Evolutionary conservation across 2,113 vertebrate species (phyloP).

Genomic region (Otocyon megalotis): DNA sequence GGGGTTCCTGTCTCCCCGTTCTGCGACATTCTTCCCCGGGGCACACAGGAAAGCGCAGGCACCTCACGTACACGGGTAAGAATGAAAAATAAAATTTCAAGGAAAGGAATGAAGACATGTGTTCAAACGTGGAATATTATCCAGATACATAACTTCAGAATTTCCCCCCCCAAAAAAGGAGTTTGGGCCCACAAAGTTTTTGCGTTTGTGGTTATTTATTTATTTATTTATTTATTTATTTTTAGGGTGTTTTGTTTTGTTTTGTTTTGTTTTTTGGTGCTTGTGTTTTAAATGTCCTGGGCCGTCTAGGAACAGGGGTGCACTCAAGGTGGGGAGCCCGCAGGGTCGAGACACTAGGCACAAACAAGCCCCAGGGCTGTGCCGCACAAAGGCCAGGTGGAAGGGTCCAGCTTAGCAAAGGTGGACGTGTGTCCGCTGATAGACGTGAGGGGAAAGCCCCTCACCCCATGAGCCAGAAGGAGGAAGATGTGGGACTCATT

Average conservation of each 20-base stretch:
- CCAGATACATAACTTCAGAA: not conserved
- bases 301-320: not conserved
- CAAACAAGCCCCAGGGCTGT: not conserved
- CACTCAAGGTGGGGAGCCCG: not conserved
- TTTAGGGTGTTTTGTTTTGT: too few relatives aligned
- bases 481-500: not conserved
- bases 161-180: not conserved
- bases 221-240: too few relatives aligned
- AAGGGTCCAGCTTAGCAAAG: not conserved
- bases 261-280: not conserved
- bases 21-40: not conserved
- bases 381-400: not conserved
- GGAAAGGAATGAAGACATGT: not conserved
- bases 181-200: not conserved
- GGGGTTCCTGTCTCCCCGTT: not conserved
- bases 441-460: not conserved
- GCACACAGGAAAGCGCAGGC: not conserved
- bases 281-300: not conserved
- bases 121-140: not conserved
- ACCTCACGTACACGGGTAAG: not conserved
- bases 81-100: not conserved
- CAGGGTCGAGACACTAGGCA: too few relatives aligned
- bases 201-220: not conserved
- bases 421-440: not conserved
- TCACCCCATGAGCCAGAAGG: not conserved